Conservation (phyloP, 2,888 invertebrate species). For the Eupithecia centaureata region DNA sequence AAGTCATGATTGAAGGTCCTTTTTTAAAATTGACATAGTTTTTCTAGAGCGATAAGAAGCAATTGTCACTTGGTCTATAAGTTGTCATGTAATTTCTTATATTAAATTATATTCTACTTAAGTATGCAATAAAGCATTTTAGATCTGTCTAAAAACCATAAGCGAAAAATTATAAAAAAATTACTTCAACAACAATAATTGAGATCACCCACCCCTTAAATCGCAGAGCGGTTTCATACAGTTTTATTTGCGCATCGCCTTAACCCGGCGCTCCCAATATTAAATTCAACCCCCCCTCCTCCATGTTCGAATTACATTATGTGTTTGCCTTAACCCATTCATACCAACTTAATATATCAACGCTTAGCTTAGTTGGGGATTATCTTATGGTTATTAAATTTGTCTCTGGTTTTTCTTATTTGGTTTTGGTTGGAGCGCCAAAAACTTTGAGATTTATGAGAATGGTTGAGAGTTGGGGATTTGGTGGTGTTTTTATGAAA, state of each 20-base stretch:
- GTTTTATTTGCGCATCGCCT: constrained; percentile 81
- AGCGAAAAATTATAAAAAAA: not conserved
- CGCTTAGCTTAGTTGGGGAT: constrained; percentile 36
- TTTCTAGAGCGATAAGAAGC: no score
- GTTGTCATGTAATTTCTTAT: no score
- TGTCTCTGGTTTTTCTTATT: constrained; percentile 22
- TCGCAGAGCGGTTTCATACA: constrained; percentile 70
- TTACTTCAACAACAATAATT: constrained; percentile 10
- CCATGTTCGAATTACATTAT: constrained; percentile 68
- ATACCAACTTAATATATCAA: constrained; percentile 46
- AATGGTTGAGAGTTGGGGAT: not conserved
- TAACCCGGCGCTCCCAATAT: constrained; percentile 79
- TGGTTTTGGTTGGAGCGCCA: constrained; percentile 7
- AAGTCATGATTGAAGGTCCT: no score
- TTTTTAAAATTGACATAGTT: no score
- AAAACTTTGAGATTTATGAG: not conserved
- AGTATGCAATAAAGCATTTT: no score
- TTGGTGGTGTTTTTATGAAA: not conserved
- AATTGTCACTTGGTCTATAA: no score
- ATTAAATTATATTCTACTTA: no score
- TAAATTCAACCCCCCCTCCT: constrained; percentile 60
- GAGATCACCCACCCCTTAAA: constrained; percentile 55
- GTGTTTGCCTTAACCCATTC: constrained; percentile 56
- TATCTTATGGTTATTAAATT: constrained; percentile 33
- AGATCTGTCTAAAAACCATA: no score